These are phyloP conservation scores for Antedon mediterranea DNA, from an alignment of 53 echinoderm and acorn worm species.

Conservation along the genomic window DNA sequence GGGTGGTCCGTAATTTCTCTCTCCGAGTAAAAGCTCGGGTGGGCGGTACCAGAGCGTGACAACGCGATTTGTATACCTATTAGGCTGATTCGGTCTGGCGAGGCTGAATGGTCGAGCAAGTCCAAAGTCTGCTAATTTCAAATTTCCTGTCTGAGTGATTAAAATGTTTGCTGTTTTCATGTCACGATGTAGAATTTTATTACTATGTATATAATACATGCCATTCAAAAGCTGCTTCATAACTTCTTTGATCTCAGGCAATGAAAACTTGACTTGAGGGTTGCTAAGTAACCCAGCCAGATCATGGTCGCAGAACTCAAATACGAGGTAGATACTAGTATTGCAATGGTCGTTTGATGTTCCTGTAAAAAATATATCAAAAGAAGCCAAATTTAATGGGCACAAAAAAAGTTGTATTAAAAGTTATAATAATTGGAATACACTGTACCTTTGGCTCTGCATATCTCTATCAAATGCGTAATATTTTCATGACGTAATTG, in stretches of 20 bases:
- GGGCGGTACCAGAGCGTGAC: conserved; percentile 97
- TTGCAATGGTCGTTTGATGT: conserved; percentile 82
- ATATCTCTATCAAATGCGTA: conserved; percentile 70
- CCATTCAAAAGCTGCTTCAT: conserved; percentile 76
- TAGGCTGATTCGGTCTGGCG: conserved; percentile 54
- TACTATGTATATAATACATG: conserved; percentile 78
- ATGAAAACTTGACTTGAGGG: conserved; percentile 69
- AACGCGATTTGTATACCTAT: conserved; percentile 78
- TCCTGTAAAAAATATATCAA: conserved; percentile 45
- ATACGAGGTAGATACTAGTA: conserved; percentile 89
- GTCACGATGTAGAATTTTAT: conserved; percentile 79
- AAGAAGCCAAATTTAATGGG: too few relatives aligned
- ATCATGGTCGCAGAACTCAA: conserved; percentile 99
- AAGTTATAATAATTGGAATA: not conserved
- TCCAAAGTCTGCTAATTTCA: conserved; percentile 84
- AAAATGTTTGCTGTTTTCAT: conserved; percentile 98
- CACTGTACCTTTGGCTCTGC: conserved; percentile 78
- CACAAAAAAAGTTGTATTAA: too few relatives aligned
- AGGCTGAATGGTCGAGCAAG: conserved; percentile 85
- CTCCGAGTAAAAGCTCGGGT: conserved; percentile 79
- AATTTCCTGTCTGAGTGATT: conserved; percentile 63
- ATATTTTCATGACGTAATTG: conserved; percentile 89
- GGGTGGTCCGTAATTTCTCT: conserved; percentile 82
- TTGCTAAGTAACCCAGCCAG: conserved; percentile 89
- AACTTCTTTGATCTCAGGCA: conserved; percentile 85